These are phyloP conservation scores for Sipha maydis DNA, from an alignment of 2,888 invertebrate species.

Conservation along the genomic window DNA sequence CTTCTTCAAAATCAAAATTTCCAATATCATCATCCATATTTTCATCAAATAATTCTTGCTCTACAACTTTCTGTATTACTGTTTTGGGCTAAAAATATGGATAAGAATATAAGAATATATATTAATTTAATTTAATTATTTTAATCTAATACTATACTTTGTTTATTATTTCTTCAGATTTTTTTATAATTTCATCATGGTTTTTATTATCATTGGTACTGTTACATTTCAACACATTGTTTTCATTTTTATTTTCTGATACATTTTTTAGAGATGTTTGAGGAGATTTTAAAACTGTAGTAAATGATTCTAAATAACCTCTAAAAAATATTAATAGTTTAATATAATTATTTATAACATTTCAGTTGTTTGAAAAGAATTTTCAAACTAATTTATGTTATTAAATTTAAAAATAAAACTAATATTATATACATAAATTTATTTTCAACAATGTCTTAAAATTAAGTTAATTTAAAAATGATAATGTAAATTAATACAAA, in stretches of 20 bases:
- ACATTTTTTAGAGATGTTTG: not conserved
- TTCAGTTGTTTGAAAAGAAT: too few species aligned
- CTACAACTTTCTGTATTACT: not conserved
- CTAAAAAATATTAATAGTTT: slow-evolving; percentile 33
- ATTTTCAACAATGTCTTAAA: too few species aligned
- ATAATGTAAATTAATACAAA: not conserved
- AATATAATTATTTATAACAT: too few species aligned
- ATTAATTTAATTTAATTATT: not conserved
- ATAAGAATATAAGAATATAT: not conserved
- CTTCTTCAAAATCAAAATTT: slow-evolving; percentile 57
- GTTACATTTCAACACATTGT: not conserved
- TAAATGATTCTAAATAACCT: slow-evolving; percentile 62
- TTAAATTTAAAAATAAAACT: too few species aligned
- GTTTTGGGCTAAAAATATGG: not conserved
- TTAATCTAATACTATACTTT: slow-evolving; percentile 26
- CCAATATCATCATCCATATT: slow-evolving; percentile 58
- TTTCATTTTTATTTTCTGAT: slow-evolving; percentile 64
- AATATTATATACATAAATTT: too few species aligned
- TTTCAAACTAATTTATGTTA: too few species aligned
- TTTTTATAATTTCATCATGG: not conserved
- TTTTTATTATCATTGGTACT: not conserved
- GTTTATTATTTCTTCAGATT: not conserved
- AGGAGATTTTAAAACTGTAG: slow-evolving; percentile 35
- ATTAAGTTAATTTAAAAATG: not conserved
- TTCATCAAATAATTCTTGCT: slow-evolving; percentile 34